Percentiles rank a stretch among this genome's conserved stretches.
These are phyloP conservation scores for Wasmannia auropunctata DNA, from an alignment of 1,140 invertebrate genomes.

Conservation along the genomic window DNA sequence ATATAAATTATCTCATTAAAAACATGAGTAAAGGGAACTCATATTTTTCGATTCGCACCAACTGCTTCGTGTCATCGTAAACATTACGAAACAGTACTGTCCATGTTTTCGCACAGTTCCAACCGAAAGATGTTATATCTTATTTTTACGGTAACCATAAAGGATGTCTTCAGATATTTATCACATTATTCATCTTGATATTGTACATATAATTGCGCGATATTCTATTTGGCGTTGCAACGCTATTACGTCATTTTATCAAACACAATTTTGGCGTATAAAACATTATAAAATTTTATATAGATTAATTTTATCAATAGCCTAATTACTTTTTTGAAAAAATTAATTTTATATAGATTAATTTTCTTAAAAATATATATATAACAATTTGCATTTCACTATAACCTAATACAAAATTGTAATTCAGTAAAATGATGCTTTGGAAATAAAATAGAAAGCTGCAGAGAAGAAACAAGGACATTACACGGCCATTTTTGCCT, in stretches of 20 bases:
- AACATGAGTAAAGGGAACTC: background rate
- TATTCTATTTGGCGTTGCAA: background rate
- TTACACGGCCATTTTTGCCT: background rate
- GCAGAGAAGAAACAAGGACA: background rate
- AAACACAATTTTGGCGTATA: background rate
- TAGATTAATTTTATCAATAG: background rate
- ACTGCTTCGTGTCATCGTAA: conserved; percentile 35
- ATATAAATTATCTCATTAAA: conserved; percentile 67
- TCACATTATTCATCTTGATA: background rate
- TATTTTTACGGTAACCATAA: conserved; percentile 42
- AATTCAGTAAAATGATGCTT: background rate
- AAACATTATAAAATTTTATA: background rate
- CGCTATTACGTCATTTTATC: background rate
- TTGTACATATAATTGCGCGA: background rate
- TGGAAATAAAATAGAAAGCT: background rate
- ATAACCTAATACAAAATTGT: background rate
- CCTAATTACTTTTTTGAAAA: background rate
- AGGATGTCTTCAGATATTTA: conserved; percentile 1
- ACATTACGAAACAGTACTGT: conserved; percentile 33
- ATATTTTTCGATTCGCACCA: conserved; percentile 34
- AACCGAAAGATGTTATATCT: conserved; percentile 35
- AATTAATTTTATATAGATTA: background rate
- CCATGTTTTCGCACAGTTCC: conserved; percentile 27
- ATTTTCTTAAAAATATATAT: background rate
- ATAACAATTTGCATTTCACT: conserved; percentile 2